Evolutionary conservation across 2,113 vertebrate species (phyloP).

Genomic region (Callospermophilus lateralis): DNA sequence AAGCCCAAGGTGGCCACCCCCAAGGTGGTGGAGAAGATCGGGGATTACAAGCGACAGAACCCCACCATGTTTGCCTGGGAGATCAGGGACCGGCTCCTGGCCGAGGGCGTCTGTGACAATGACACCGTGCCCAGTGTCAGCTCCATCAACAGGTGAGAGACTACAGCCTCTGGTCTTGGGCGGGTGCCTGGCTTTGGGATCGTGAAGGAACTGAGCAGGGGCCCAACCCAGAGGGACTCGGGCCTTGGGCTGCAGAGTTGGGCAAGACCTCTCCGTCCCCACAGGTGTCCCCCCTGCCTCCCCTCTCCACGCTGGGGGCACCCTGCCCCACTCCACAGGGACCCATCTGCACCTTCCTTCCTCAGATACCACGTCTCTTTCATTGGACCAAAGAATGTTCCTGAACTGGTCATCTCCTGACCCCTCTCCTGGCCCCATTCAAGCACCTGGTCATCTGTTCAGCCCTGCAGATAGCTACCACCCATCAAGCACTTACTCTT

Average conservation of each 20-base stretch:
- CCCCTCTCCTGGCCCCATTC: not conserved
- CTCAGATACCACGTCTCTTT: not conserved
- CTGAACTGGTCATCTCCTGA: not conserved
- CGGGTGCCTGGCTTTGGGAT: not conserved
- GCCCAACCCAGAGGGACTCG: not conserved
- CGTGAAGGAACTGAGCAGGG: not conserved
- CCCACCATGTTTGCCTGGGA: slow-evolving; percentile 97
- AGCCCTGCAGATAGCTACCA: not conserved
- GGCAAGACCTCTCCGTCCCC: too few species aligned
- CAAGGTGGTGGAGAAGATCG: slow-evolving; percentile 95
- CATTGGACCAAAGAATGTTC: not conserved
- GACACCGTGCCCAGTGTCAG: slow-evolving; percentile 96
- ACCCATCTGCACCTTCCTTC: not conserved
- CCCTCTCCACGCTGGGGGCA: rapidly evolving
- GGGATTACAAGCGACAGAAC: slow-evolving; percentile 95
- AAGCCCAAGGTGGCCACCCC: slow-evolving; percentile 96
- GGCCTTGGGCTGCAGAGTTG: not conserved
- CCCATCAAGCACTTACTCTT: not conserved
- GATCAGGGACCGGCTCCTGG: slow-evolving; percentile 93
- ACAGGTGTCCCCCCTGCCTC: not conserved
- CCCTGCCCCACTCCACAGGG: too few species aligned
- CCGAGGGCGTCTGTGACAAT: slow-evolving; percentile 93
- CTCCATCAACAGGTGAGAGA: slow-evolving; percentile 93
- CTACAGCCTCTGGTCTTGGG: rapidly evolving
- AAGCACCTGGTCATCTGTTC: not conserved